Evolutionary conservation across 2,888 invertebrate genomes (phyloP).

Genomic region (Lithophane semibrunnea): DNA sequence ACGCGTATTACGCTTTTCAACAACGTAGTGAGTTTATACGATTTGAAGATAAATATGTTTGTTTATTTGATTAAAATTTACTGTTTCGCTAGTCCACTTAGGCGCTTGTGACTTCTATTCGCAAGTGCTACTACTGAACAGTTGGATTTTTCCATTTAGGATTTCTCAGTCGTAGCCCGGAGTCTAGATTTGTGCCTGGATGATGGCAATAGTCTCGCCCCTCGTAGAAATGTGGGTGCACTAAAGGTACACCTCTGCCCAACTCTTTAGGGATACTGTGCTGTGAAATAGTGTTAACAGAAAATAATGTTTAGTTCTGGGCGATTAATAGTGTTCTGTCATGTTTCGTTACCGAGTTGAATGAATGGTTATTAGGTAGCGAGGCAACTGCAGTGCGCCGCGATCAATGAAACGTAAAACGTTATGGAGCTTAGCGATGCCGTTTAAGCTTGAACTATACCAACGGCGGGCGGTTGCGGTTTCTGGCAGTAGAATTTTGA

Average conservation of each 20-base stretch:
- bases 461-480: background rate
- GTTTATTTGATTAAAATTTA: background rate
- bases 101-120: background rate
- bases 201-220: background rate
- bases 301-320: background rate
- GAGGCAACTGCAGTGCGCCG: slow-evolving; percentile 7
- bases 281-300: background rate
- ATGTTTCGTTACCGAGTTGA: background rate
- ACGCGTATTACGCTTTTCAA: background rate
- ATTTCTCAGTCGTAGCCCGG: background rate
- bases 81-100: background rate
- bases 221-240: background rate
- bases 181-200: background rate
- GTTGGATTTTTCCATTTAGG: background rate
- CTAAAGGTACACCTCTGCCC: background rate
- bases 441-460: background rate
- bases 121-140: background rate
- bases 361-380: background rate
- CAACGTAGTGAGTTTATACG: background rate
- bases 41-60: background rate
- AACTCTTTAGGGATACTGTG: background rate
- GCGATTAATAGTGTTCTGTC: background rate
- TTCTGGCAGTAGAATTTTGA: background rate
- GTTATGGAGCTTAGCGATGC: slow-evolving; percentile 2
- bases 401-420: slow-evolving; percentile 22